Conservation (phyloP, 1,140 invertebrate species). For the Drosophila aff. region DNA sequence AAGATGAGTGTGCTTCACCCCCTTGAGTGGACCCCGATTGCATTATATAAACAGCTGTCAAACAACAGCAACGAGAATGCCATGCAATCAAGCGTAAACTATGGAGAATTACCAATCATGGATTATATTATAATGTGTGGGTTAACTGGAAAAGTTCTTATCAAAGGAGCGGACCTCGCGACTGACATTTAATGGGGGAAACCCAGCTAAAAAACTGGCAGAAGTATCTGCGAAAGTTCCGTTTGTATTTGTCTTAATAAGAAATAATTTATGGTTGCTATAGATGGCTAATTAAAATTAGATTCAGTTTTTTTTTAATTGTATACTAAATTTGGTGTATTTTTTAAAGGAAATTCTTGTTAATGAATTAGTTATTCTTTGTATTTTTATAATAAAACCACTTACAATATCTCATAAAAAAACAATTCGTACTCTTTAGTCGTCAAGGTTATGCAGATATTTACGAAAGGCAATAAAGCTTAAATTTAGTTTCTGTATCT, state of each 20-base stretch:
- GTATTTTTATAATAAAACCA: background rate
- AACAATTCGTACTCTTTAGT: background rate
- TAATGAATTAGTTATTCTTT: too few species aligned
- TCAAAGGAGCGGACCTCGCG: slow-evolving; percentile 1
- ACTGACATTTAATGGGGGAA: background rate
- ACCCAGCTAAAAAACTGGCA: background rate
- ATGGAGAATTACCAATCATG: slow-evolving; percentile 49
- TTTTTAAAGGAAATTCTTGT: background rate
- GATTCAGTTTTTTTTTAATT: background rate
- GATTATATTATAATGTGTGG: slow-evolving; percentile 36
- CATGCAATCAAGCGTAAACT: slow-evolving; percentile 69
- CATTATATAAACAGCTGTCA: slow-evolving; percentile 33
- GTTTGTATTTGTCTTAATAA: background rate
- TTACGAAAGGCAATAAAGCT: background rate
- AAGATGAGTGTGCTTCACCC: slow-evolving; percentile 1
- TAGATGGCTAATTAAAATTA: too few species aligned
- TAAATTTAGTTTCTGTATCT: background rate
- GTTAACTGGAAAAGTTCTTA: slow-evolving; percentile 37
- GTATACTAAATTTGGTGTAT: background rate
- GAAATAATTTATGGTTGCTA: background rate
- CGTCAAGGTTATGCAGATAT: background rate
- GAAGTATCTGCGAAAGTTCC: background rate
- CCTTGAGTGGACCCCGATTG: background rate
- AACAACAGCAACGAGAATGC: slow-evolving; percentile 45
- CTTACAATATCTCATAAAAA: background rate